Conservation (phyloP, 2,797 vertebrate species). For the Lutra lutra region DNA sequence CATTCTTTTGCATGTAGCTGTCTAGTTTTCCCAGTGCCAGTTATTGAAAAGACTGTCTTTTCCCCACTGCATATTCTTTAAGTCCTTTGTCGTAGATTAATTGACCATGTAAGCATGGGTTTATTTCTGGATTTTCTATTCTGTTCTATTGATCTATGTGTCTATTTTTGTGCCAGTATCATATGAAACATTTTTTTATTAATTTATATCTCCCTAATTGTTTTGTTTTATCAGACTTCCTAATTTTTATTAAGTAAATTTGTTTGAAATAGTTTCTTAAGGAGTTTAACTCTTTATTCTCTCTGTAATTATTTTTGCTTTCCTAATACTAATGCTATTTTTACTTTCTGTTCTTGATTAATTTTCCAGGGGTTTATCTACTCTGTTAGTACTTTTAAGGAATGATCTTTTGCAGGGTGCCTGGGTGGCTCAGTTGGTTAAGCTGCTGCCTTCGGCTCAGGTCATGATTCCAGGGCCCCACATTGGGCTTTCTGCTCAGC, state of each 20-base stretch:
- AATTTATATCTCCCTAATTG: not conserved
- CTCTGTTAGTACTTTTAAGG: not conserved
- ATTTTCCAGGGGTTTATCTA: not conserved
- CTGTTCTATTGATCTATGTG: not conserved
- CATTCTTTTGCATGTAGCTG: too few relatives aligned
- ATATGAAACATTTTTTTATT: not conserved
- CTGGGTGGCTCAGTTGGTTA: too few relatives aligned
- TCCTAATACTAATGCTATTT: not conserved
- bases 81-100: too few relatives aligned
- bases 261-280: not conserved
- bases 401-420: not conserved
- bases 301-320: not conserved
- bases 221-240: not conserved
- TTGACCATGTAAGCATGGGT: not conserved
- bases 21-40: too few relatives aligned
- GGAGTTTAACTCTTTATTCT: not conserved
- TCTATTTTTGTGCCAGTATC: not conserved
- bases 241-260: slow-evolving; percentile 23
- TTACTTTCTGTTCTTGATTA: not conserved
- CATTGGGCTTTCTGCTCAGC: too few relatives aligned
- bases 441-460: too few relatives aligned
- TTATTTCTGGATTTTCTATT: not conserved
- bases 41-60: too few relatives aligned
- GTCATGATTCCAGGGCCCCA: too few relatives aligned
- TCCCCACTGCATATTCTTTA: too few relatives aligned